Evolutionary conservation across 2,888 invertebrate genomes (phyloP).

Genomic region (Caenorhabditis doughertyi): DNA sequence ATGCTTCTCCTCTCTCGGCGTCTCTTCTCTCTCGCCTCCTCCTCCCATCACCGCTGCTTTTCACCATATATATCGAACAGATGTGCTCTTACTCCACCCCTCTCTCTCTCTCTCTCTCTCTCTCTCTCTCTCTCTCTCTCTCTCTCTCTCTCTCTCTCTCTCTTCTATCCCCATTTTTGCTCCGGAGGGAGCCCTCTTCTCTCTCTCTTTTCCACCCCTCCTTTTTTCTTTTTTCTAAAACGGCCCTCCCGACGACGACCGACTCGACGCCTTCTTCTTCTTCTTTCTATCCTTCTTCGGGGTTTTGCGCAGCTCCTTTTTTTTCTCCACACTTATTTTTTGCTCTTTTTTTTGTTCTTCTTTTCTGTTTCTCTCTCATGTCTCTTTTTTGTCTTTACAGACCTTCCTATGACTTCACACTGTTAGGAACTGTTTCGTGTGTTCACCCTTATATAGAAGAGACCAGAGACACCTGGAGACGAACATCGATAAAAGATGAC

Average conservation of each 20-base stretch:
- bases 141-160: neutral
- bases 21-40: too few relatives aligned
- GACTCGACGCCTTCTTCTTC: conserved; percentile 28
- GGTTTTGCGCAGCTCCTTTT: conserved; percentile 10
- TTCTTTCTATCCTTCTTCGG: neutral
- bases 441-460: neutral
- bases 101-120: conserved; percentile 20
- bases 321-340: conserved; percentile 19
- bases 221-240: conserved; percentile 21
- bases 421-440: conserved; percentile 35
- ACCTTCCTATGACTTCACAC: conserved; percentile 16
- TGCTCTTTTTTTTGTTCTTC: conserved; percentile 22
- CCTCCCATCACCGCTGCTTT: too few relatives aligned
- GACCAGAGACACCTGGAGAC: neutral
- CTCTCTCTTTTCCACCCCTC: neutral
- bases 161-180: conserved; percentile 1
- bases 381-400: conserved; percentile 6
- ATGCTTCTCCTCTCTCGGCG: conserved; percentile 1
- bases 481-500: conserved; percentile 29
- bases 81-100: conserved; percentile 35
- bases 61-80: conserved; percentile 40
- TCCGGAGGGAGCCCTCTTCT: conserved; percentile 30
- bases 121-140: conserved; percentile 6
- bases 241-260: conserved; percentile 29
- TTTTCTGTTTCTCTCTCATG: neutral